Conservation (phyloP, 2,113 vertebrate genomes). For the Circaetus cinerascens region DNA sequence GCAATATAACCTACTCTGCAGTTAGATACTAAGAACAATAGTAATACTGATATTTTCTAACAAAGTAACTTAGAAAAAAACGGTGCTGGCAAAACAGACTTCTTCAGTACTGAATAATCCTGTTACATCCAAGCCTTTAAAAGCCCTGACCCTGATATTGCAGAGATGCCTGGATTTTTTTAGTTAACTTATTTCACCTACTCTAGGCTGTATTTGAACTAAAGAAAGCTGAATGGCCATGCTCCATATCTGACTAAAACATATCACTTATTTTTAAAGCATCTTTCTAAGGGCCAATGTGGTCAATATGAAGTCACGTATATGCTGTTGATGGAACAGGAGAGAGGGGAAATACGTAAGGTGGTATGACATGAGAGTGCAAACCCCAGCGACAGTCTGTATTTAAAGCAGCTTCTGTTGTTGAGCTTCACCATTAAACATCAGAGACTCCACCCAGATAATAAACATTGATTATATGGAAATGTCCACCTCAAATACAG, state of each 20-base stretch:
- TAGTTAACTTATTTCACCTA: not conserved
- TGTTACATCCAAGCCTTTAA: not conserved
- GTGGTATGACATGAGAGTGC: not conserved
- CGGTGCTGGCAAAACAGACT: not conserved
- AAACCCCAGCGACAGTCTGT: rapidly evolving
- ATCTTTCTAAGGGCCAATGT: not conserved
- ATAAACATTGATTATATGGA: not conserved
- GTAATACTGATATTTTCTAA: not conserved
- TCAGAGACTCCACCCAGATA: not conserved
- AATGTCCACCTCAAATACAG: not conserved
- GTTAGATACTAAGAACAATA: not conserved
- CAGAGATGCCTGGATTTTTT: not conserved
- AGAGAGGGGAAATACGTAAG: not conserved
- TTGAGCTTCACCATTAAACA: not conserved
- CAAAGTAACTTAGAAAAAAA: not conserved
- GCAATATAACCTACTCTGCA: not conserved
- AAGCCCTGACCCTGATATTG: not conserved
- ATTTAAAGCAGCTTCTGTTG: not conserved
- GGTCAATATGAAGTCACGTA: not conserved
- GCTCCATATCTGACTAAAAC: not conserved
- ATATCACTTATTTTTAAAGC: not conserved
- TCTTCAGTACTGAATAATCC: not conserved
- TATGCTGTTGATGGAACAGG: not conserved
- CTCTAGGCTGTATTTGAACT: not conserved
- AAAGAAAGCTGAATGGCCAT: not conserved